Evolutionary conservation across 2,888 invertebrate species (phyloP).

Genomic region (Leucoptera coffeella): DNA sequence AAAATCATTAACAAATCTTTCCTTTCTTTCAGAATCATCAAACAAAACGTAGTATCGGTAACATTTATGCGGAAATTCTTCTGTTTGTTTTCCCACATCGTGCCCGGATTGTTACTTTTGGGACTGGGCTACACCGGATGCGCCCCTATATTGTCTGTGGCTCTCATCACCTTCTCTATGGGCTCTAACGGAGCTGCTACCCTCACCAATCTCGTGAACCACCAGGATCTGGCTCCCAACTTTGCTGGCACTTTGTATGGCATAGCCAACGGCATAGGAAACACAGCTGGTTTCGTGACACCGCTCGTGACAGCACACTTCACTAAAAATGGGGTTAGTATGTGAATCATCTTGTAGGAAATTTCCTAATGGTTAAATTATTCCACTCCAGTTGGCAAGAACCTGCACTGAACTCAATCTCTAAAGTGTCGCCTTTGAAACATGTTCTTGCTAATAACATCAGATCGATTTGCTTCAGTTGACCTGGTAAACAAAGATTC

Average conservation of each 20-base stretch:
- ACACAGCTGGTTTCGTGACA: constrained; percentile 66
- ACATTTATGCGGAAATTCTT: constrained; percentile 61
- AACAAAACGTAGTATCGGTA: constrained; percentile 33
- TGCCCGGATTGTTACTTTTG: constrained; percentile 38
- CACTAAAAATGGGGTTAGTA: constrained; percentile 50
- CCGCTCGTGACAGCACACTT: constrained; percentile 65
- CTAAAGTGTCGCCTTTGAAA: no score
- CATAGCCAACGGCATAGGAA: constrained; percentile 68
- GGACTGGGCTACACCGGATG: constrained; percentile 56
- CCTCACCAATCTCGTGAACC: constrained; percentile 55
- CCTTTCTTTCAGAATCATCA: constrained; percentile 33
- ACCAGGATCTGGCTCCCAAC: constrained; percentile 73
- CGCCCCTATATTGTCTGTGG: constrained; percentile 57
- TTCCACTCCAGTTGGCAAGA: no score
- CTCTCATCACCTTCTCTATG: constrained; percentile 61
- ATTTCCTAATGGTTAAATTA: no score
- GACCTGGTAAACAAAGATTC: no score
- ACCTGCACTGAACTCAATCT: no score
- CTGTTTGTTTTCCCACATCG: constrained; percentile 56
- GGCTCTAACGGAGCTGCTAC: constrained; percentile 62
- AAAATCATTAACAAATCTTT: no score
- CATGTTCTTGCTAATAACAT: no score
- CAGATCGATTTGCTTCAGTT: no score
- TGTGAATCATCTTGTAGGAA: neutral
- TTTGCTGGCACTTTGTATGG: constrained; percentile 73